These are phyloP conservation scores for Andinoacara biseriatus DNA, from an alignment of 2,113 vertebrate genomes.

Conservation along the genomic window DNA sequence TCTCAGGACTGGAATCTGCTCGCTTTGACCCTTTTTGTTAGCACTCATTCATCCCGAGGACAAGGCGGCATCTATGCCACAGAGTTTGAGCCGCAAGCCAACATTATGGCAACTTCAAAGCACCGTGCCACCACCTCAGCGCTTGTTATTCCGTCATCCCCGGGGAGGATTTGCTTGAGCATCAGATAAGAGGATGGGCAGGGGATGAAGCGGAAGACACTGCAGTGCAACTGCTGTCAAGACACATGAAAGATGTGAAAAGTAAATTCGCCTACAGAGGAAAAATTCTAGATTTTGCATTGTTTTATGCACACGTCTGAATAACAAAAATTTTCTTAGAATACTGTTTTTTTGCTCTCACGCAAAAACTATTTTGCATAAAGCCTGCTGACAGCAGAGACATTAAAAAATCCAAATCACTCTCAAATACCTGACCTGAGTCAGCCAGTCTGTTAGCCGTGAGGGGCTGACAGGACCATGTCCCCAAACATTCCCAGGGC, in stretches of 20 bases:
- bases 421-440: conserved; percentile 72
- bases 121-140: conserved; percentile 40
- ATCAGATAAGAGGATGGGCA: conserved; percentile 37
- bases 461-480: conserved; percentile 55
- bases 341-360: background rate
- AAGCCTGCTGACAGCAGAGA: conserved; percentile 38
- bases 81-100: conserved; percentile 75
- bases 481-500: conserved; percentile 76
- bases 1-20: conserved; percentile 51
- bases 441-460: conserved; percentile 61
- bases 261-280: background rate
- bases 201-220: conserved; percentile 32
- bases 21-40: conserved; percentile 67
- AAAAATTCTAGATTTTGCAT: background rate
- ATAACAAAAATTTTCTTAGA: background rate
- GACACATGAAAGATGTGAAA: conserved; percentile 27
- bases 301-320: background rate
- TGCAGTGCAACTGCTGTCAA: background rate
- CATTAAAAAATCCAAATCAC: conserved; percentile 39
- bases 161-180: conserved; percentile 41
- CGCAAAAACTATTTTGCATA: conserved; percentile 23
- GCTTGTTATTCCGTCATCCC: conserved; percentile 64
- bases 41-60: conserved; percentile 76
- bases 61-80: conserved; percentile 72
- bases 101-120: conserved; percentile 79